Evolutionary conservation across 2,888 invertebrate genomes (phyloP).

Genomic region (Lymantria dispar): DNA sequence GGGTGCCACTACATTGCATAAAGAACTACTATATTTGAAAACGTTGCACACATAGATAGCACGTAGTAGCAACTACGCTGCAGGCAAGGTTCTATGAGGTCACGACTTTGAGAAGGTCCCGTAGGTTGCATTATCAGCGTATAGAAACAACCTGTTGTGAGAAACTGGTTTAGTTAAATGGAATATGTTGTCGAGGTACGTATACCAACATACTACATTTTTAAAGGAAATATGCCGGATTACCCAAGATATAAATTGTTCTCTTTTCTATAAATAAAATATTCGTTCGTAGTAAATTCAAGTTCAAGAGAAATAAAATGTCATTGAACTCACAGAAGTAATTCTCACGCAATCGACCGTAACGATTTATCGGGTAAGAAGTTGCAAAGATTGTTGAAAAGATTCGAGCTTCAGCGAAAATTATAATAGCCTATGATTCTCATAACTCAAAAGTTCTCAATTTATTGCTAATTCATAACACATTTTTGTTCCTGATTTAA

Average conservation of each 20-base stretch:
- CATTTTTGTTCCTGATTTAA: constrained; percentile 21
- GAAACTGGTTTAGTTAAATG: constrained; percentile 50
- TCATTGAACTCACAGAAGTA: constrained; percentile 52
- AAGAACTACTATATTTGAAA: background rate
- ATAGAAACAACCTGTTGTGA: constrained; percentile 36
- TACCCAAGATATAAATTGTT: background rate
- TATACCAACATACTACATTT: constrained; percentile 19
- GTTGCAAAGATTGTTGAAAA: constrained; percentile 37
- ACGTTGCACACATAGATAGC: background rate
- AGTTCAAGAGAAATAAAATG: constrained; percentile 46
- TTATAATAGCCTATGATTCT: constrained; percentile 23
- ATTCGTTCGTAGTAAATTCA: background rate
- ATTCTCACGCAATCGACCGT: constrained; percentile 59
- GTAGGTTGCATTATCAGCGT: constrained; percentile 55
- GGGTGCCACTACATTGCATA: background rate
- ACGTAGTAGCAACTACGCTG: constrained; percentile 39
- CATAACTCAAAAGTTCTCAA: constrained; percentile 40
- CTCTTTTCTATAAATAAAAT: background rate
- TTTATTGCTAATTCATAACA: constrained; percentile 24
- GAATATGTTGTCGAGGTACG: constrained; percentile 26
- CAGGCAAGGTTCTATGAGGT: constrained; percentile 70
- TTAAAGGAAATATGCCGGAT: background rate
- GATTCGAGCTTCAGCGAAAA: constrained; percentile 36
- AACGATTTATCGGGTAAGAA: constrained; percentile 60
- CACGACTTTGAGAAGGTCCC: constrained; percentile 75